phyloP scores from a whole-genome alignment of 2,888 invertebrate genomes.

The Scaptomyza tumidula region DNA sequence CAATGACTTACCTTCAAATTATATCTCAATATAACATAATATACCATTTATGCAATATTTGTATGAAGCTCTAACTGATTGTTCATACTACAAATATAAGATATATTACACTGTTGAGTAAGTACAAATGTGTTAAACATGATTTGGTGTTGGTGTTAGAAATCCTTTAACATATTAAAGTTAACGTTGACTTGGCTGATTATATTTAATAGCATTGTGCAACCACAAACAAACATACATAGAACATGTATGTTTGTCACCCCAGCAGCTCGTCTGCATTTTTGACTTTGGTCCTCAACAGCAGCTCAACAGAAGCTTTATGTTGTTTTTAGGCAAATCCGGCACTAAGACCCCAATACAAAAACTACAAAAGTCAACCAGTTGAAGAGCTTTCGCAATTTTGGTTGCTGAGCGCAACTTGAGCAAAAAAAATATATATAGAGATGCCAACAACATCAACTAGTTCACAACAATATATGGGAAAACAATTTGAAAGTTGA shows the following conservation, averaged over 20 bases:
- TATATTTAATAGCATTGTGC: not conserved
- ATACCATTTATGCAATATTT: too few relatives aligned
- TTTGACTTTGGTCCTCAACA: slow-evolving; percentile 1
- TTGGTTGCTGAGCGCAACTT: slow-evolving; percentile 13
- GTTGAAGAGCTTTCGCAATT: slow-evolving; percentile 51
- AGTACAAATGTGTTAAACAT: not conserved
- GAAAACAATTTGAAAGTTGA: slow-evolving; percentile 74
- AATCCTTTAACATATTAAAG: not conserved
- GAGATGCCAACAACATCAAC: slow-evolving; percentile 7
- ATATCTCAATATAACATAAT: too few relatives aligned
- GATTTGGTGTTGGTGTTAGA: too few relatives aligned
- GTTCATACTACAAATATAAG: too few relatives aligned
- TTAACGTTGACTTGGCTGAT: too few relatives aligned
- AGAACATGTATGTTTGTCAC: not conserved
- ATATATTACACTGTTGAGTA: too few relatives aligned
- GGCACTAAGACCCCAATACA: slow-evolving; percentile 22
- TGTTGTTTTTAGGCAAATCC: slow-evolving; percentile 31
- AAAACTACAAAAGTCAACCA: slow-evolving; percentile 48
- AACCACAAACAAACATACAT: not conserved
- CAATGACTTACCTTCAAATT: too few relatives aligned
- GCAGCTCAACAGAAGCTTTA: slow-evolving; percentile 1
- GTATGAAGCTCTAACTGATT: too few relatives aligned
- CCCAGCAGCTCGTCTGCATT: not conserved
- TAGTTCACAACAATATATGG: slow-evolving; percentile 59
- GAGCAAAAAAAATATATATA: not conserved